phyloP scores from a whole-genome alignment of 2,113 vertebrate species.

The Pelvicachromis taeniatus region DNA sequence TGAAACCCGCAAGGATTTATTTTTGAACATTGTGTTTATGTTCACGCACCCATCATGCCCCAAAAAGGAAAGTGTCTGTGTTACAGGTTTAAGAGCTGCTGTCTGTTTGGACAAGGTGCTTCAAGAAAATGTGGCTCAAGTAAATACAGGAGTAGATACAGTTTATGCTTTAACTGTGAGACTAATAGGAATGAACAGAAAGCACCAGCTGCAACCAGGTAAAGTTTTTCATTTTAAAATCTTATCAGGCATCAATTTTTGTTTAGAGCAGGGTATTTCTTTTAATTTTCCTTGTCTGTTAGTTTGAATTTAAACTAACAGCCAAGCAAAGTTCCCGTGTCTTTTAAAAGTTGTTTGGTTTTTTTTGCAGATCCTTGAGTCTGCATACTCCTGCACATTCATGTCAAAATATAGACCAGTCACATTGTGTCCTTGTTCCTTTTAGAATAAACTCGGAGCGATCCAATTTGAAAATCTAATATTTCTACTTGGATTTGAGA shows the following conservation, averaged over 20 bases:
- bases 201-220: not conserved
- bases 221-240: not conserved
- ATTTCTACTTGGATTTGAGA: slow-evolving; percentile 33
- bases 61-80: not conserved
- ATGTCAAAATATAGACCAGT: not conserved
- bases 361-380: not conserved
- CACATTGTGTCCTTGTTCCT: slow-evolving; percentile 26
- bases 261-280: not conserved
- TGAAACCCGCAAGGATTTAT: not conserved
- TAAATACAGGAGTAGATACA: not conserved
- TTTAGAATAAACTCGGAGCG: slow-evolving; percentile 13
- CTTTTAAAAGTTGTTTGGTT: not conserved
- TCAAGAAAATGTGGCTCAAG: not conserved
- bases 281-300: not conserved
- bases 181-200: not conserved
- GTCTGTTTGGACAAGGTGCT: not conserved
- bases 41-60: not conserved
- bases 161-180: not conserved
- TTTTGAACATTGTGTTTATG: not conserved
- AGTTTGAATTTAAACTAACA: not conserved
- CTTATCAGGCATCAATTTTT: not conserved
- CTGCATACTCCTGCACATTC: not conserved
- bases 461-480: slow-evolving; percentile 55
- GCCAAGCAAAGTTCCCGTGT: not conserved
- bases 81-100: not conserved